Percentiles rank a stretch among this genome's conserved stretches.
phyloP scores from a whole-genome alignment of 2,113 vertebrate species.

The Petroica traversi region DNA sequence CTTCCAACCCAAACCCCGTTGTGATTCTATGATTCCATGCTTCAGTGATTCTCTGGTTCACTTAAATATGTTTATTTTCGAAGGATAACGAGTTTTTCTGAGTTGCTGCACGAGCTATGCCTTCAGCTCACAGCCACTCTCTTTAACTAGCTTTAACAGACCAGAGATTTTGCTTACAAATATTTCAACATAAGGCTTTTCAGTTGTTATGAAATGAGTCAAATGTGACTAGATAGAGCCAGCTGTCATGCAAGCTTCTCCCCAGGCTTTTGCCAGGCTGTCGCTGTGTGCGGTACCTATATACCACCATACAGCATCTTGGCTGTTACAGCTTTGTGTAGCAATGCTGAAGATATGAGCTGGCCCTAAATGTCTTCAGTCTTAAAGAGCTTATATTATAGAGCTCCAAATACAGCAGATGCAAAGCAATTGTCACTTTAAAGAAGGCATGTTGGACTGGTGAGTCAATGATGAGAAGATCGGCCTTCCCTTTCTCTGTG shows the following conservation, averaged over 20 bases:
- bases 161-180: constrained; percentile 36
- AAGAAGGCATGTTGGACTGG: neutral
- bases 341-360: neutral
- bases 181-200: constrained; percentile 52
- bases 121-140: neutral
- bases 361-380: neutral
- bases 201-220: constrained; percentile 42
- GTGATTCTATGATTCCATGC: neutral
- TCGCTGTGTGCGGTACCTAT: neutral
- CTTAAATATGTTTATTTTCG: neutral
- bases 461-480: rapidly evolving
- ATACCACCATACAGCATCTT: neutral
- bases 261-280: constrained; percentile 1
- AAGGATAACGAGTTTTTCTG: neutral
- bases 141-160: neutral
- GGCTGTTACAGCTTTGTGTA: neutral
- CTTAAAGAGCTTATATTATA: neutral
- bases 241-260: constrained; percentile 40
- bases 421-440: neutral
- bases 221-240: constrained; percentile 34
- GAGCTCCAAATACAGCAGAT: neutral
- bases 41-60: neutral
- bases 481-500: neutral
- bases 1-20: neutral
- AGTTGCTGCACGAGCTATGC: neutral